These are phyloP conservation scores for Gallinago undulata DNA, from an alignment of 2,113 vertebrate genomes.

Conservation along the genomic window DNA sequence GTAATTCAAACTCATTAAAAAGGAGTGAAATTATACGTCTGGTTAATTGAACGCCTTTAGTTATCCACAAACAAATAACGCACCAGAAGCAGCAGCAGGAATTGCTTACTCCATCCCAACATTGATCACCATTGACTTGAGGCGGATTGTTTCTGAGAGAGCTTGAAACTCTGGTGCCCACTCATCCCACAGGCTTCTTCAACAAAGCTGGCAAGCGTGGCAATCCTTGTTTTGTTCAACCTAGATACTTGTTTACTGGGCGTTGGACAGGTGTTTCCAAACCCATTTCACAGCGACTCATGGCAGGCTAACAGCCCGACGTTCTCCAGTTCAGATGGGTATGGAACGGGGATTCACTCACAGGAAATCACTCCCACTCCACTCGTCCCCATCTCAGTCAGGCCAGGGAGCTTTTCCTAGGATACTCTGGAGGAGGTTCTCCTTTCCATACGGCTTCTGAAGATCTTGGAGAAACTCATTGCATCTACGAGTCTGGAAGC, in stretches of 20 bases:
- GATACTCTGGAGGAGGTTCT: not conserved
- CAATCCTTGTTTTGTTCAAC: not conserved
- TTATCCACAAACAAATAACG: not conserved
- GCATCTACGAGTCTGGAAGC: not conserved
- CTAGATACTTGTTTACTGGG: not conserved
- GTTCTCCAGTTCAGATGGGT: not conserved
- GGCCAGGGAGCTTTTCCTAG: not conserved
- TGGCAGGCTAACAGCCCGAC: not conserved
- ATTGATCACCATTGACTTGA: not conserved
- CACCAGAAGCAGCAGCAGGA: not conserved
- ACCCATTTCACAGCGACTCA: not conserved
- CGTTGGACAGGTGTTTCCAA: not conserved
- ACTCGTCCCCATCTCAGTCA: not conserved
- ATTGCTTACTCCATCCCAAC: not conserved
- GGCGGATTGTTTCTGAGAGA: not conserved
- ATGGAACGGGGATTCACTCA: not conserved
- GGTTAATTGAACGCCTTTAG: not conserved
- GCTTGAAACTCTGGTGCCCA: not conserved
- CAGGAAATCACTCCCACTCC: not conserved
- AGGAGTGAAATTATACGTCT: not conserved
- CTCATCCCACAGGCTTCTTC: not conserved
- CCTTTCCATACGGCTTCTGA: not conserved
- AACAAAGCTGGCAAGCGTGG: not conserved
- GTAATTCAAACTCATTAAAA: not conserved
- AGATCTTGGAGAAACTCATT: not conserved